Evolutionary conservation across 2,113 vertebrate genomes (phyloP).

Genomic region (Pao palembangensis): DNA sequence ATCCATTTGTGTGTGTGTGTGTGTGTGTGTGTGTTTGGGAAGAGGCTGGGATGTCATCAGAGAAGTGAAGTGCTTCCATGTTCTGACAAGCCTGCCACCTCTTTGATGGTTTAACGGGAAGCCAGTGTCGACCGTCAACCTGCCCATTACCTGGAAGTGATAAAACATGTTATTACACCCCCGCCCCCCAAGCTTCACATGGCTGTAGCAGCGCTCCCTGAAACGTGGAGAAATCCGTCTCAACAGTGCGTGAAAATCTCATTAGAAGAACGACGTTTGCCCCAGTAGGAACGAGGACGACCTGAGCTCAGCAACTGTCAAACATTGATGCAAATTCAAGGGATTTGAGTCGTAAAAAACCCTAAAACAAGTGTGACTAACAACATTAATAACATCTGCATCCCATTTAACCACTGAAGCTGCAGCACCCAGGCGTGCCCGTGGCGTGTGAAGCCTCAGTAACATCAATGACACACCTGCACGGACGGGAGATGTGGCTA

Average conservation of each 20-base stretch:
- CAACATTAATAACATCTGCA: slow-evolving; percentile 14
- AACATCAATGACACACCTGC: not conserved
- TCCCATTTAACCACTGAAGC: not conserved
- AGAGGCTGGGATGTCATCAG: slow-evolving; percentile 13
- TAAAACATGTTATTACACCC: slow-evolving; percentile 49
- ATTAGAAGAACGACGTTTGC: slow-evolving; percentile 34
- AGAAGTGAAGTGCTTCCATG: slow-evolving; percentile 43
- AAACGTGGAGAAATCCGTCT: slow-evolving; percentile 16
- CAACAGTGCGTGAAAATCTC: slow-evolving; percentile 35
- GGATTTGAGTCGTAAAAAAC: slow-evolving; percentile 2
- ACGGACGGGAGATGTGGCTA: slow-evolving; percentile 4
- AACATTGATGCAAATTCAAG: slow-evolving; percentile 41
- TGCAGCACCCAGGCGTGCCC: not conserved
- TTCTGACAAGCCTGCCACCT: slow-evolving; percentile 55
- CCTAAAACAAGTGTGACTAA: slow-evolving; percentile 34
- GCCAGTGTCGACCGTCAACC: slow-evolving; percentile 43
- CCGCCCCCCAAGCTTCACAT: not conserved
- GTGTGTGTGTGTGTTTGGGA: slow-evolving; percentile 9
- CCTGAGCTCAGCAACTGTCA: slow-evolving; percentile 51
- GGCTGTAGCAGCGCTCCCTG: slow-evolving; percentile 9
- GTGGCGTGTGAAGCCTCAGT: not conserved
- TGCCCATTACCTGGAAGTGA: slow-evolving; percentile 46
- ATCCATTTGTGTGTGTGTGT: slow-evolving; percentile 31
- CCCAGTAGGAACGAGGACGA: slow-evolving; percentile 23
- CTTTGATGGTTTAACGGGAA: slow-evolving; percentile 59